Conservation (phyloP, 2,888 invertebrate genomes). For the Dendrolimus pini region DNA sequence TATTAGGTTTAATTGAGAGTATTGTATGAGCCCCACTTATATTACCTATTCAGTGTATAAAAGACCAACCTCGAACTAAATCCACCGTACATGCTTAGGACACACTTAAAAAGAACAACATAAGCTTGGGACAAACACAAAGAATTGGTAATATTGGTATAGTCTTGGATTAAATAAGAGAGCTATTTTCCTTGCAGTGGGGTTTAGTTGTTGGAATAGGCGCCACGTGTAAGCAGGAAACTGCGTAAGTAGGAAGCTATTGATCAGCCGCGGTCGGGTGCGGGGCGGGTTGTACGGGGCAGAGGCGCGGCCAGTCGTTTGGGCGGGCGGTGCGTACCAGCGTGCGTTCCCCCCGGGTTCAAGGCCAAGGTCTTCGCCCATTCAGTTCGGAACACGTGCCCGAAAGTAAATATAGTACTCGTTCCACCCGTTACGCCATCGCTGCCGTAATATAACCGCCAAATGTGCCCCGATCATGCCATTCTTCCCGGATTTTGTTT, state of each 20-base stretch:
- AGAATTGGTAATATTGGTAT: too few species aligned
- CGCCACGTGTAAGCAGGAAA: conserved; percentile 33
- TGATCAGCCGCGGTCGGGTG: conserved; percentile 44
- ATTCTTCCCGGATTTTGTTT: conserved; percentile 18
- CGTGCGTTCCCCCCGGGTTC: conserved; percentile 65
- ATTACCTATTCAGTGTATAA: too few species aligned
- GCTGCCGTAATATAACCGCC: conserved; percentile 36
- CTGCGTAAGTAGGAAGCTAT: conserved; percentile 50
- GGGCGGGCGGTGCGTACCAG: conserved; percentile 63
- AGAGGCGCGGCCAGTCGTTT: conserved; percentile 49
- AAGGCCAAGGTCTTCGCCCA: conserved; percentile 69
- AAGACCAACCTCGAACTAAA: too few species aligned
- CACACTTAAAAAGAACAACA: too few species aligned
- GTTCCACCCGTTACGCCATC: conserved; percentile 48
- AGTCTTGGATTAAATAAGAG: too few species aligned
- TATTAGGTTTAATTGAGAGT: too few species aligned
- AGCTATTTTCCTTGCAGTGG: background rate
- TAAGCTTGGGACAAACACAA: too few species aligned
- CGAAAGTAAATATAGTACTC: conserved; percentile 72
- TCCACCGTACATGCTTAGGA: too few species aligned
- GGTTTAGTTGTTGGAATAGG: conserved; percentile 5
- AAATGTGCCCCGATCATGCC: conserved; percentile 18
- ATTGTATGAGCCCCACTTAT: too few species aligned
- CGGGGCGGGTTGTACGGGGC: conserved; percentile 23
- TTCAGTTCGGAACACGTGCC: conserved; percentile 71